These are phyloP conservation scores for Timema podura DNA, from an alignment of 2,888 invertebrate genomes.

Conservation along the genomic window DNA sequence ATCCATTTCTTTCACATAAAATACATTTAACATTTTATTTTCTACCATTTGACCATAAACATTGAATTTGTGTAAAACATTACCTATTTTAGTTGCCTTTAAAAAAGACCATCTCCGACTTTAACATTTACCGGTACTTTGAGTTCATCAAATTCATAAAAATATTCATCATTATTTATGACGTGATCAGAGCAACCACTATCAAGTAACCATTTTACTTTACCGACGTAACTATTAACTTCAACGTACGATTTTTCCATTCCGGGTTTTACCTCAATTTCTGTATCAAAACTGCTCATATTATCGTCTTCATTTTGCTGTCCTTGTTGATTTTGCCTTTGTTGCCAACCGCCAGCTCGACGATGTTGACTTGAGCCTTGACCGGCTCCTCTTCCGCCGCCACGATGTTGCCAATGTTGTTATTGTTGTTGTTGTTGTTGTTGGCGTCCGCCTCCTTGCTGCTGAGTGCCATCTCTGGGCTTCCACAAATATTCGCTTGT, in stretches of 20 bases:
- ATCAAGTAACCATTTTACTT: background rate
- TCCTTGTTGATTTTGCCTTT: background rate
- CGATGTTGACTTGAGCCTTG: background rate
- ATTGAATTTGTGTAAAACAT: background rate
- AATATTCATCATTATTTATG: slow-evolving; percentile 1
- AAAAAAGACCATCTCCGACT: background rate
- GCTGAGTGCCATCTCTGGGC: background rate
- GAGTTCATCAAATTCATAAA: background rate
- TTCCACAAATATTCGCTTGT: background rate
- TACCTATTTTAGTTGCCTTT: background rate
- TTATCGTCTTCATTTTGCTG: background rate
- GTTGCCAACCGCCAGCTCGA: background rate
- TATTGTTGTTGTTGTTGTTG: no score
- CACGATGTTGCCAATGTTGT: no score
- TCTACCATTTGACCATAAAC: background rate
- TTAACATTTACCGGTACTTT: background rate
- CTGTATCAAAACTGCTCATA: background rate
- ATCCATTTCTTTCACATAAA: background rate
- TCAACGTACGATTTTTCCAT: background rate
- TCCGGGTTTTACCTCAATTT: background rate
- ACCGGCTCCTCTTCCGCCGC: background rate
- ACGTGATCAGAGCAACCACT: background rate
- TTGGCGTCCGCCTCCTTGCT: background rate
- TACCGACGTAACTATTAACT: background rate
- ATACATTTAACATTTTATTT: slow-evolving; percentile 2